phyloP scores from a whole-genome alignment of 2,888 invertebrate species.

The Pyrrhia umbra region DNA sequence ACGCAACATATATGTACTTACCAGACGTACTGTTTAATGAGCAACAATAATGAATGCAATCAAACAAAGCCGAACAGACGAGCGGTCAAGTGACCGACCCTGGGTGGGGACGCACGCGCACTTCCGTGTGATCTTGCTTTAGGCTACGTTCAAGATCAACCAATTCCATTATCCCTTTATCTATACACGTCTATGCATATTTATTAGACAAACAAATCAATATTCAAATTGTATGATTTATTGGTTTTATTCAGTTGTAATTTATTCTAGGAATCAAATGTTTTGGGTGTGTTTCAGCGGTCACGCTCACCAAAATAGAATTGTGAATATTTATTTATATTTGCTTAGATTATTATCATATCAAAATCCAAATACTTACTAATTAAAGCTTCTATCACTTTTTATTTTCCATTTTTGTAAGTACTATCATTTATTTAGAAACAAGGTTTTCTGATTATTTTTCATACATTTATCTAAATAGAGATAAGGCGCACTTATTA shows the following conservation, averaged over 20 bases:
- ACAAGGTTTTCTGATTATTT: neutral
- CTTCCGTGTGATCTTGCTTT: slow-evolving; percentile 74
- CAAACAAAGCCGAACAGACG: slow-evolving; percentile 62
- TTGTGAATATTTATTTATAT: neutral
- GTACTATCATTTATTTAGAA: neutral
- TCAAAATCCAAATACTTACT: too few relatives aligned
- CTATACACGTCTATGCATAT: slow-evolving; percentile 53
- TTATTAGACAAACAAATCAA: slow-evolving; percentile 29
- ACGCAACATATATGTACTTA: slow-evolving; percentile 31
- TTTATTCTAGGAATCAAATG: slow-evolving; percentile 8
- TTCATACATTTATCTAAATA: neutral
- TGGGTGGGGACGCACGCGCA: slow-evolving; percentile 68
- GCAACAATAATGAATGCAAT: slow-evolving; percentile 58
- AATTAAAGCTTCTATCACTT: too few relatives aligned
- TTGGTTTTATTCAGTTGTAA: slow-evolving; percentile 14
- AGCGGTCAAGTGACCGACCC: slow-evolving; percentile 68
- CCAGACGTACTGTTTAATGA: slow-evolving; percentile 47
- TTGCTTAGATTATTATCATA: neutral
- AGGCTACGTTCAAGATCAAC: slow-evolving; percentile 64
- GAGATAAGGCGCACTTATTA: neutral
- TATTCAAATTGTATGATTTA: slow-evolving; percentile 31
- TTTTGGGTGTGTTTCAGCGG: neutral
- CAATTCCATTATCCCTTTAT: slow-evolving; percentile 68
- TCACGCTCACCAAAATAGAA: neutral
- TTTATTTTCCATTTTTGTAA: too few relatives aligned